phyloP scores from a whole-genome alignment of 2,888 invertebrate genomes.

The Hoplodrina ambigua region DNA sequence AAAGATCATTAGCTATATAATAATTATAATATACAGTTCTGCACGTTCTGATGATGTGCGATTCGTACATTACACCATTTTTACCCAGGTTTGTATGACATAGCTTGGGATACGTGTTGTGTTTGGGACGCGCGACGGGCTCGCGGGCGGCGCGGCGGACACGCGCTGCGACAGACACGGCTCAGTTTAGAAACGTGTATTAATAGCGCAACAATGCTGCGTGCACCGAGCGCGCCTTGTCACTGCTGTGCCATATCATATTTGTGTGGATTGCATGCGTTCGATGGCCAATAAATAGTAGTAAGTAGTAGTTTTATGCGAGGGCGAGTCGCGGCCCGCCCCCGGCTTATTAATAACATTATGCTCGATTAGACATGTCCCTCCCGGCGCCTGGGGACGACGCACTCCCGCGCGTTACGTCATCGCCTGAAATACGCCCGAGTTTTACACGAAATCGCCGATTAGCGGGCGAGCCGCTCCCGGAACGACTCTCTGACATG shows the following conservation, averaged over 20 bases:
- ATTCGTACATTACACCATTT: background rate
- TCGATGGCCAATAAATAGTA: constrained; percentile 72
- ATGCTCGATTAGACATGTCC: constrained; percentile 77
- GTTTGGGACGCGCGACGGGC: constrained; percentile 11
- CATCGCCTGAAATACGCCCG: constrained; percentile 81
- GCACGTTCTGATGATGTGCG: background rate
- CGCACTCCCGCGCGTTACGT: constrained; percentile 75
- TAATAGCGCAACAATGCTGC: constrained; percentile 70
- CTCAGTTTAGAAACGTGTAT: constrained; percentile 65
- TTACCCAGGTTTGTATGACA: background rate
- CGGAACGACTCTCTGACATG: constrained; percentile 71
- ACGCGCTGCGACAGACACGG: constrained; percentile 48
- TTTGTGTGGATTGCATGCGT: constrained; percentile 69
- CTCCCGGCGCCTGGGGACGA: constrained; percentile 74
- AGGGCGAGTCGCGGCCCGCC: constrained; percentile 77
- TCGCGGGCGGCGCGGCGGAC: constrained; percentile 30
- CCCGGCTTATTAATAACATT: constrained; percentile 81
- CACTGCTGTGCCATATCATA: constrained; percentile 58
- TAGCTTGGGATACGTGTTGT: constrained; percentile 2
- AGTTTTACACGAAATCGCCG: constrained; percentile 68
- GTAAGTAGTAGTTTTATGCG: constrained; percentile 67
- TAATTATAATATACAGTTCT: too few species aligned
- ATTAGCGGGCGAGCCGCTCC: constrained; percentile 66
- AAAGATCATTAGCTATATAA: too few species aligned
- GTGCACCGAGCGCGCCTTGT: constrained; percentile 57